Base-by-base conservation (phyloP, 2,888 invertebrate species). In the Mesoligia furuncula region DNA sequence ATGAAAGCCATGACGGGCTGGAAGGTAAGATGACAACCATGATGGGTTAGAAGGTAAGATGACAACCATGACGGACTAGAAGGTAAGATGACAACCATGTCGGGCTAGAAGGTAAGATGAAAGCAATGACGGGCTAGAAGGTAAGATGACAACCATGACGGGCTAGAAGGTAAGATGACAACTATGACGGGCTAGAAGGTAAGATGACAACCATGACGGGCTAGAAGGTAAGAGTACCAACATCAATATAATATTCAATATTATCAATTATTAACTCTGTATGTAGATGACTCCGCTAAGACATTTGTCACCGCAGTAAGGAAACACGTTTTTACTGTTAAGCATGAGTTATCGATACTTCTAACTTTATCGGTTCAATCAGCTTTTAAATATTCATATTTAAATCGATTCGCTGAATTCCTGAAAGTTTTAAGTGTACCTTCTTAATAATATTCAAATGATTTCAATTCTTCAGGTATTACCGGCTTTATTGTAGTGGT, bases 371-470 rank as follows among this genome's bases (percentile, higher is more conserved):
- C 84, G 13, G 11, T 24, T 39, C 20, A 67, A 73, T 73, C 70
- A 27, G 15, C 39, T 20, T 62, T 74, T 67, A 59, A 73, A 83
- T 75, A 82, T 69, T 72, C 65, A 81, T 81, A 75, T 79, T 74
- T 57, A 66, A 54, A 57, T 66, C 54, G 51, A 85, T 51, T 83
- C 85, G 77, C 61, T 48, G 17, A 69, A 65, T 80, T 80, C 72
- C 48, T 68, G 59, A 68, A 71, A 73, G 45, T 66, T 51, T 69
- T 27, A 57, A 68, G 67, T 57, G 57, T 36, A 31, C 17, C 8
- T 64, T 27, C 20, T 6, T 27, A 42, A 61, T 66, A 77, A 77
- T 54, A 69, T 77, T 68, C 51, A 76, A 82, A 76, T 82, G 4
- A 64, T 39, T 48, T 11, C 17, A 61, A 45, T 36, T 80, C 3